Evolutionary conservation across 1,140 invertebrate genomes (phyloP).

Genomic region (Phymastichus coffea): DNA sequence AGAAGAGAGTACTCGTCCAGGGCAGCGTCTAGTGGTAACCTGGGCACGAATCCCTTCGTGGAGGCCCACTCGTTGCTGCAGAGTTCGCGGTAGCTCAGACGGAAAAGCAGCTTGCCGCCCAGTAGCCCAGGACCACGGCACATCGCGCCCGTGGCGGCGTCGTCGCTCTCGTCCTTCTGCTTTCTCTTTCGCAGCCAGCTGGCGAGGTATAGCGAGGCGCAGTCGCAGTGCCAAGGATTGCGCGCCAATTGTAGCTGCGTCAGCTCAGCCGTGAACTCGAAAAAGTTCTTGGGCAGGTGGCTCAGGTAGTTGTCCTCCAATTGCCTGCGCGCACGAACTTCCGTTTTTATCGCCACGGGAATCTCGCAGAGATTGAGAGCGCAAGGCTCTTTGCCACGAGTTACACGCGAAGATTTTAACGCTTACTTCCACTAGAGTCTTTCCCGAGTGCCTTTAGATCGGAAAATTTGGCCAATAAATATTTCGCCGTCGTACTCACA

Average conservation of each 20-base stretch:
- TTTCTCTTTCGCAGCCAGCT: slow-evolving; percentile 55
- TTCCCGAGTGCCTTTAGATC: too few relatives aligned
- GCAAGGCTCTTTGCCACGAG: too few relatives aligned
- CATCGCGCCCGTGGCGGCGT: slow-evolving; percentile 68
- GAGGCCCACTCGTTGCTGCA: slow-evolving; percentile 84
- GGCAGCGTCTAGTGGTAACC: slow-evolving; percentile 59
- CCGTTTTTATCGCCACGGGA: too few relatives aligned
- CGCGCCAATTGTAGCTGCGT: slow-evolving; percentile 74
- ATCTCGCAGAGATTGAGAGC: too few relatives aligned
- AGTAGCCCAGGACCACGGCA: slow-evolving; percentile 75
- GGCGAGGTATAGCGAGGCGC: slow-evolving; percentile 73
- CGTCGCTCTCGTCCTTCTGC: slow-evolving; percentile 38
- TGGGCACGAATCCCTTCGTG: slow-evolving; percentile 72
- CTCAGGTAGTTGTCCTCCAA: slow-evolving; percentile 78
- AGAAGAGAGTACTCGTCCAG: slow-evolving; percentile 2
- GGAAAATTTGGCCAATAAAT: too few relatives aligned
- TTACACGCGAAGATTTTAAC: too few relatives aligned
- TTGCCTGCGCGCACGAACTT: slow-evolving; percentile 65
- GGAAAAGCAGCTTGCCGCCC: slow-evolving; percentile 67
- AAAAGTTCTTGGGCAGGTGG: slow-evolving; percentile 66
- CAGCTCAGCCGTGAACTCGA: slow-evolving; percentile 68
- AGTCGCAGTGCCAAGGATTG: slow-evolving; percentile 88
- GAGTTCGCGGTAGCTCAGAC: slow-evolving; percentile 76
- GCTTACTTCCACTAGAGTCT: too few relatives aligned
- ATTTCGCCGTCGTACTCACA: slow-evolving; percentile 34